Evolutionary conservation across 2,888 invertebrate genomes (phyloP).

Genomic region (Steromphala cineraria): DNA sequence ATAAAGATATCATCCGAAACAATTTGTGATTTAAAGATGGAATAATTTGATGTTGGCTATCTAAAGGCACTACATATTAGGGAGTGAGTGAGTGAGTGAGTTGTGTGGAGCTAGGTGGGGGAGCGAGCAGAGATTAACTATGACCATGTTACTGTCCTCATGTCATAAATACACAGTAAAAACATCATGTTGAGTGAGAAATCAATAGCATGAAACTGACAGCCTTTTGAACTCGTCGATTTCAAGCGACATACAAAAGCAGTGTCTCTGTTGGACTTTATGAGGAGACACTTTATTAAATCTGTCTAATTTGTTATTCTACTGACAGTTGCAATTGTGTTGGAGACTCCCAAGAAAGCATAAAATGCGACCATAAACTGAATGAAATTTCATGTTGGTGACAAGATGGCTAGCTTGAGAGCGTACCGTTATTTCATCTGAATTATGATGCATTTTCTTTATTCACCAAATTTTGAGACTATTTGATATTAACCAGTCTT

Average conservation of each 20-base stretch:
- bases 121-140: background rate
- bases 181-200: background rate
- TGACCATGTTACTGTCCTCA: background rate
- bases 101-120: background rate
- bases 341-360: background rate
- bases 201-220: background rate
- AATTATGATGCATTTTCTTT: constrained; percentile 2
- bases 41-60: no score
- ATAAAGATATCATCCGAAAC: no score
- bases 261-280: background rate
- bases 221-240: constrained; percentile 1
- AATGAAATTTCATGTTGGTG: constrained; percentile 14
- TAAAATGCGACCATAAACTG: background rate
- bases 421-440: background rate
- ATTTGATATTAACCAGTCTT: background rate
- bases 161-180: constrained; percentile 17
- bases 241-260: background rate
- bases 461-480: background rate
- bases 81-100: background rate
- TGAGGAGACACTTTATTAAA: constrained; percentile 17
- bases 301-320: constrained; percentile 7
- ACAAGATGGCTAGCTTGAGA: background rate
- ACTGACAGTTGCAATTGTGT: constrained; percentile 14
- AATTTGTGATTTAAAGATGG: no score
- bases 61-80: no score